Conservation (phyloP, 2,113 vertebrate species). For the Gadus macrocephalus region DNA sequence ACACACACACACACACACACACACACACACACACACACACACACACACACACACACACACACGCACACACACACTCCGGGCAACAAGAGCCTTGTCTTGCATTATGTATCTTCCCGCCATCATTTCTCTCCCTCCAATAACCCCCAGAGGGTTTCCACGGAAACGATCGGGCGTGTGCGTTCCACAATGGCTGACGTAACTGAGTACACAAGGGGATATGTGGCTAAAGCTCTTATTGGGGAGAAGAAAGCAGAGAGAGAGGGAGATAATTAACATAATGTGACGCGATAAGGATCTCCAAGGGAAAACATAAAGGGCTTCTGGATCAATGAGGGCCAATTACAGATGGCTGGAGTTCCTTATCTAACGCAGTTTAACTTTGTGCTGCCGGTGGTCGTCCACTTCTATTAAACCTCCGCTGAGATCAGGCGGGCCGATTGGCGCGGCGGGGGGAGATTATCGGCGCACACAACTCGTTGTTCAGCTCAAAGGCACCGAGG, state of each 20-base stretch:
- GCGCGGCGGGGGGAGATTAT: conserved; percentile 59
- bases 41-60: too few relatives aligned
- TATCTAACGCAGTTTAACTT: conserved; percentile 66
- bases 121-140: too few relatives aligned
- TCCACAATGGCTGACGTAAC: not conserved
- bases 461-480: conserved; percentile 45
- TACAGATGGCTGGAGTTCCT: conserved; percentile 67
- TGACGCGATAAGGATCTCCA: conserved; percentile 60
- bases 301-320: conserved; percentile 43
- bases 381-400: conserved; percentile 59
- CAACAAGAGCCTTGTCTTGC: too few relatives aligned
- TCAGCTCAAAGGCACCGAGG: conserved; percentile 54
- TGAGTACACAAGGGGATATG: conserved; percentile 37
- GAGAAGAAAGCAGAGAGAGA: not conserved
- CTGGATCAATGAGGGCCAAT: conserved; percentile 71
- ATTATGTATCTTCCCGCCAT: too few relatives aligned
- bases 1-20: too few relatives aligned
- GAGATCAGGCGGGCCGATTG: conserved; percentile 65
- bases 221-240: conserved; percentile 39
- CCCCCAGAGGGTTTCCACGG: too few relatives aligned
- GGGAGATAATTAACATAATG: conserved; percentile 56
- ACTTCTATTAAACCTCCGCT: conserved; percentile 67
- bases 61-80: too few relatives aligned
- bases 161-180: too few relatives aligned
- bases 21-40: too few relatives aligned